These are phyloP conservation scores for Lichenostomus cassidix DNA, from an alignment of 2,113 vertebrate species.

Conservation along the genomic window DNA sequence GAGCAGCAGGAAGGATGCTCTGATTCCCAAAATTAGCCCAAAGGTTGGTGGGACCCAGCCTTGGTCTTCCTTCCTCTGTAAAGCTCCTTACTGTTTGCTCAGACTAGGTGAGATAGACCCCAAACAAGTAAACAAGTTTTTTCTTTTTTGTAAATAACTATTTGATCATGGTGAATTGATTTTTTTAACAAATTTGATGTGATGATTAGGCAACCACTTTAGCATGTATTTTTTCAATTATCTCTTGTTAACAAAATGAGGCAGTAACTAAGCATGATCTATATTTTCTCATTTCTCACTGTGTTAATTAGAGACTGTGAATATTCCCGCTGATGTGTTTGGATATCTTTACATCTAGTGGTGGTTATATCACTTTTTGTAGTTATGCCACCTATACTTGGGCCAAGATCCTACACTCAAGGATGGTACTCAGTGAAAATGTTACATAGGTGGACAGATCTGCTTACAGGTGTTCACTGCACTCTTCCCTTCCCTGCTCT, in stretches of 20 bases:
- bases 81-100: not conserved
- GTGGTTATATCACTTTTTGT: not conserved
- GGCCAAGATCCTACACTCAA: not conserved
- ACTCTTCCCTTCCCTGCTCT: not conserved
- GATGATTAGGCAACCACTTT: conserved; percentile 31
- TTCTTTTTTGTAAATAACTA: not conserved
- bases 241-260: conserved; percentile 36
- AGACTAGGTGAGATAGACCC: not conserved
- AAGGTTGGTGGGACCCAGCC: not conserved
- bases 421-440: not conserved
- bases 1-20: not conserved
- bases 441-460: not conserved
- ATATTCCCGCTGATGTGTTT: not conserved
- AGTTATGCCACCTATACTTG: not conserved
- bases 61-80: not conserved
- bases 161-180: not conserved
- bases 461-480: not conserved
- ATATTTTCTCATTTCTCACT: not conserved
- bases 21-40: not conserved
- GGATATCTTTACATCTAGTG: not conserved
- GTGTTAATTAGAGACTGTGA: not conserved
- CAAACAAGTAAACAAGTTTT: not conserved
- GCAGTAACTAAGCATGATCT: not conserved
- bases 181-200: not conserved
- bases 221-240: conserved; percentile 33